phyloP scores from a whole-genome alignment of 2,888 invertebrate genomes.

The Sclerodermus sp. region DNA sequence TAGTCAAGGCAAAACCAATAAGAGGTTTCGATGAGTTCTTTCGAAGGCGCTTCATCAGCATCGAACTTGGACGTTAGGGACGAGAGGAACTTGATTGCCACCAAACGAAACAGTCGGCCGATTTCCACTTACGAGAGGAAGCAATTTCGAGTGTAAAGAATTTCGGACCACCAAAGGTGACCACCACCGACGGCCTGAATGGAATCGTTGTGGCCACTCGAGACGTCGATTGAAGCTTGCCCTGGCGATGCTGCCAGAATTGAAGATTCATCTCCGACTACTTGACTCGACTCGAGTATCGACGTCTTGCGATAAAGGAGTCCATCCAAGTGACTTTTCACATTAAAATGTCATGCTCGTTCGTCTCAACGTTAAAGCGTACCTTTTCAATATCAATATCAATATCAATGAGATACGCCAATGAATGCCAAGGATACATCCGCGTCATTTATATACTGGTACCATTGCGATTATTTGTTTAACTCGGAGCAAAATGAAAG shows the following conservation, averaged over 20 bases:
- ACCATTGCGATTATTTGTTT: too few relatives aligned
- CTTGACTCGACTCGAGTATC: constrained; percentile 46
- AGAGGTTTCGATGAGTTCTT: constrained; percentile 21
- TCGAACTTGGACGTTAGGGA: constrained; percentile 7
- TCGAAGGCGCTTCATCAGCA: constrained; percentile 19
- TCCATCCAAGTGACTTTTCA: too few relatives aligned
- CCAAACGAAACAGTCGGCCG: constrained; percentile 38
- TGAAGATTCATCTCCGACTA: constrained; percentile 52
- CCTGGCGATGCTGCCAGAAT: constrained; percentile 35
- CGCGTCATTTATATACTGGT: too few relatives aligned
- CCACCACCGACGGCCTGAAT: constrained; percentile 38
- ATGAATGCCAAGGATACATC: too few relatives aligned
- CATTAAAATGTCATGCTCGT: too few relatives aligned
- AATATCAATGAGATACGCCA: too few relatives aligned
- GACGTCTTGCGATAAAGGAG: constrained; percentile 33
- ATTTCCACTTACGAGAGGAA: constrained; percentile 50
- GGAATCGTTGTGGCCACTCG: constrained; percentile 45
- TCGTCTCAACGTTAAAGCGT: too few relatives aligned
- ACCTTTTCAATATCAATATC: too few relatives aligned
- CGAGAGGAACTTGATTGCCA: constrained; percentile 34
- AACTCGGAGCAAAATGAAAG: too few relatives aligned
- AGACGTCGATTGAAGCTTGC: constrained; percentile 38
- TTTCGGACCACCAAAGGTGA: constrained; percentile 55
- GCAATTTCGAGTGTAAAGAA: constrained; percentile 53
- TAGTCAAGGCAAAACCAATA: constrained; percentile 16